Evolutionary conservation across 2,797 vertebrate genomes (phyloP), one percentile per base, ranked within the genome.

Genomic region (Ciconia nigra): DNA sequence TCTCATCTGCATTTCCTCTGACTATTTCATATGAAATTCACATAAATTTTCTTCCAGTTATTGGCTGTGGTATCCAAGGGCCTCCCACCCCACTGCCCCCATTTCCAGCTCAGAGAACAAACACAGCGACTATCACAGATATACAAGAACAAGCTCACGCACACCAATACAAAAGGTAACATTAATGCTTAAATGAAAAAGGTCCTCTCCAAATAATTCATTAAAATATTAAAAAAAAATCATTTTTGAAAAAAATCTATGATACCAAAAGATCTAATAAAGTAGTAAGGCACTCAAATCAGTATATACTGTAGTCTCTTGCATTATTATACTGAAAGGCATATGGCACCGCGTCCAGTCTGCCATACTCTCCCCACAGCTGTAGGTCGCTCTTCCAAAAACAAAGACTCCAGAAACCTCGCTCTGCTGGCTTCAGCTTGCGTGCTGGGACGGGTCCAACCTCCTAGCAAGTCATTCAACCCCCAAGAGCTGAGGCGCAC

Each of bases 201-300:
- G 96, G 98, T 98, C 98, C 98, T 98, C 98, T 98, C 95, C 97
- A 98, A 98, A 97, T 97, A 98, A 98, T 98, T 99, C 98, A 98
- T 98, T 98, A 99, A 98, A 98, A 97, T 96, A 97, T 97, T 87
- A 87, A 91, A 96, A 95, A 98, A 97, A 97, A 93, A 97, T 99
- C 97, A 97, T 98, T 97, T 95, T 87, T 96, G 88, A 61, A 90
- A 95, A 90, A 91, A 95, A 97, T 97, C 96, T 98, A 98, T 58
- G 91, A 97, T 98, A 97, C 98, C 96, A 97, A 98, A 99, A 99
- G 98, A 98, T 98, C 97, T 98, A 98, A 98, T 98, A 98, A 98
- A 99, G 99, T 99, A 99, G 99, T 99, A 99, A 99, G 99, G 99
- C 99, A 99, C 99, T 99, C 99, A 97, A 97, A 98, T 98, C 95